Evolutionary conservation across 2,888 invertebrate species (phyloP).

Genomic region (Digitonthophagus gazella): DNA sequence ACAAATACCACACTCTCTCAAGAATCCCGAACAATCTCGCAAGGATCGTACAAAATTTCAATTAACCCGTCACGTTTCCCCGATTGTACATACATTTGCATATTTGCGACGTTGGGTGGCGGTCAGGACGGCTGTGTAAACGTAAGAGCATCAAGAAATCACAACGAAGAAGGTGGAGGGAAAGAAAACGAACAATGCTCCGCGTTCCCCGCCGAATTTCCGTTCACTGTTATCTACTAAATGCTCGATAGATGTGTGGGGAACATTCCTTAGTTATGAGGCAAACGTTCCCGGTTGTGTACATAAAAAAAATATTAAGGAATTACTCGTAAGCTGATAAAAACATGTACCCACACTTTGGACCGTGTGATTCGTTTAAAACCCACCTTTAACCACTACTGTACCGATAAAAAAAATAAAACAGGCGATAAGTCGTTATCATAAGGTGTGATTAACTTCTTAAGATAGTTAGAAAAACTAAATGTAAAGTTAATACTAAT

Average conservation of each 20-base stretch:
- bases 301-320: slow-evolving; percentile 26
- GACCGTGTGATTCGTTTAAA: slow-evolving; percentile 37
- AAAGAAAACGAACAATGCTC: neutral
- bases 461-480: slow-evolving; percentile 44
- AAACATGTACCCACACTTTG: slow-evolving; percentile 25
- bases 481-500: slow-evolving; percentile 43
- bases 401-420: slow-evolving; percentile 31
- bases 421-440: slow-evolving; percentile 24
- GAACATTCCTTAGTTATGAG: slow-evolving; percentile 13
- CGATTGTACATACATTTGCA: neutral
- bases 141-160: neutral
- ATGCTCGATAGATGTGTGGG: neutral
- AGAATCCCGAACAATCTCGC: neutral
- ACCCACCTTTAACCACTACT: slow-evolving; percentile 32
- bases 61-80: neutral
- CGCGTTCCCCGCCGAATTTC: slow-evolving; percentile 6
- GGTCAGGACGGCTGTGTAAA: neutral
- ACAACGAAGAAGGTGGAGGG: neutral
- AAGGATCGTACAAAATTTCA: neutral
- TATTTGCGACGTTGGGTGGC: neutral
- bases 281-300: slow-evolving; percentile 25
- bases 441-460: slow-evolving; percentile 47
- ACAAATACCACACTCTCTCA: neutral
- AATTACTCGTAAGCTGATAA: slow-evolving; percentile 18
- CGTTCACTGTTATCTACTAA: neutral